Conservation (phyloP, 1,140 invertebrate genomes). For the Drosophila navojoa region DNA sequence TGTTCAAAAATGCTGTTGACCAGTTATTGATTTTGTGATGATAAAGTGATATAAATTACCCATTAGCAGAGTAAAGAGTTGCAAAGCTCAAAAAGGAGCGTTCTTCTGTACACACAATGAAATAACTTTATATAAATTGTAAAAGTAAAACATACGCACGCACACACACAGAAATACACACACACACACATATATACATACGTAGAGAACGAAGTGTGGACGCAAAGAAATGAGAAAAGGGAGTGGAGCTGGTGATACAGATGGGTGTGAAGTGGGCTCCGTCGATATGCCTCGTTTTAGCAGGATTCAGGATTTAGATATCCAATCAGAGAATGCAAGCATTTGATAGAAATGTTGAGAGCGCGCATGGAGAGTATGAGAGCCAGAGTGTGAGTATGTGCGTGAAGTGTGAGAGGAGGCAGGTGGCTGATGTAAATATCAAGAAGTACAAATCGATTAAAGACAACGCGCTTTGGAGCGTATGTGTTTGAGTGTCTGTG, state of each 20-base stretch:
- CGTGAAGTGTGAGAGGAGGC: conserved; percentile 21
- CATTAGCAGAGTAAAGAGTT: conserved; percentile 56
- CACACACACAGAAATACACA: conserved; percentile 17
- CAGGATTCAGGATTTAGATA: conserved; percentile 79
- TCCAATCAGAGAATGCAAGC: conserved; percentile 76
- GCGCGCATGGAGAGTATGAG: conserved; percentile 25
- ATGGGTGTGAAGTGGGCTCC: conserved; percentile 45
- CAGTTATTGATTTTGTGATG: conserved; percentile 74
- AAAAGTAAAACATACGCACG: conserved; percentile 56
- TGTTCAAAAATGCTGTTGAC: conserved; percentile 53
- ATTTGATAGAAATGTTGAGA: conserved; percentile 62
- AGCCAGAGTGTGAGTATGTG: conserved; percentile 1
- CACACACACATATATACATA: conserved; percentile 13
- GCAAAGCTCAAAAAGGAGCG: conserved; percentile 16
- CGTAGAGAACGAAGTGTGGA: not conserved
- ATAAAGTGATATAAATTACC: conserved; percentile 74
- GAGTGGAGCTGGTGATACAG: conserved; percentile 54
- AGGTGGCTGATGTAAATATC: conserved; percentile 69
- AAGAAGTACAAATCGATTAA: conserved; percentile 82
- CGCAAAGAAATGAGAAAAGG: conserved; percentile 51
- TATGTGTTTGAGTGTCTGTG: conserved; percentile 51
- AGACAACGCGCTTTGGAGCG: conserved; percentile 62
- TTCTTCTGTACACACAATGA: conserved; percentile 52
- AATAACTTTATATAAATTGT: conserved; percentile 79
- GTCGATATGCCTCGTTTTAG: conserved; percentile 41